These are phyloP conservation scores for Lordiphosa fenestrarum DNA, from an alignment of 2,888 invertebrate genomes.

Conservation along the genomic window DNA sequence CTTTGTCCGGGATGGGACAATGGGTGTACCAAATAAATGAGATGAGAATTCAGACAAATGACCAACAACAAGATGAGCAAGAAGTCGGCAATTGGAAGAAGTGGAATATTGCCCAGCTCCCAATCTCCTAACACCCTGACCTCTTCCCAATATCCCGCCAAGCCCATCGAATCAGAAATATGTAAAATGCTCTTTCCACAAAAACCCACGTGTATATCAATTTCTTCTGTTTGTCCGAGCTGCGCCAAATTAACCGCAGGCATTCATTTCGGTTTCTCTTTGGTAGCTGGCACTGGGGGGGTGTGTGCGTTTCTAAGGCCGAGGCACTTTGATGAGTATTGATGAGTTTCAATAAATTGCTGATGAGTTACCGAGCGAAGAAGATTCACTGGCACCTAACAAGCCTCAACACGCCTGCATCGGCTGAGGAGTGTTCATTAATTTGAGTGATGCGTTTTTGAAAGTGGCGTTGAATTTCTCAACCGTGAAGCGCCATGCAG, in stretches of 20 bases:
- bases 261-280: constrained; percentile 48
- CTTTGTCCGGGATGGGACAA: constrained; percentile 1
- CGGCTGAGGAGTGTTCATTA: constrained; percentile 18
- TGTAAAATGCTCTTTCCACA: neutral
- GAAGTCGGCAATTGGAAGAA: constrained; percentile 27
- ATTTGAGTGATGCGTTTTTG: constrained; percentile 70
- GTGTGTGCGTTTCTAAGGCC: constrained; percentile 39
- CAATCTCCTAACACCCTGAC: no score
- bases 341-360: constrained; percentile 76
- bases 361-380: constrained; percentile 64
- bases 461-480: constrained; percentile 75
- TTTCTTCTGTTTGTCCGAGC: constrained; percentile 51
- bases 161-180: neutral
- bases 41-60: constrained; percentile 60
- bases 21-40: constrained; percentile 49
- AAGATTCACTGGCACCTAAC: constrained; percentile 41
- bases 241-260: constrained; percentile 74
- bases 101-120: neutral
- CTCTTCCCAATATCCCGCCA: neutral
- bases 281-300: constrained; percentile 23
- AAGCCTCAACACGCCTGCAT: constrained; percentile 59
- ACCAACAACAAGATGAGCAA: constrained; percentile 50
- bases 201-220: constrained; percentile 51
- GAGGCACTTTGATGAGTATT: constrained; percentile 73
- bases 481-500: constrained; percentile 74